Percentiles rank a stretch among this genome's conserved stretches.
Conservation (phyloP, 1,140 invertebrate species). For the Pogonomyrmex barbatus region DNA sequence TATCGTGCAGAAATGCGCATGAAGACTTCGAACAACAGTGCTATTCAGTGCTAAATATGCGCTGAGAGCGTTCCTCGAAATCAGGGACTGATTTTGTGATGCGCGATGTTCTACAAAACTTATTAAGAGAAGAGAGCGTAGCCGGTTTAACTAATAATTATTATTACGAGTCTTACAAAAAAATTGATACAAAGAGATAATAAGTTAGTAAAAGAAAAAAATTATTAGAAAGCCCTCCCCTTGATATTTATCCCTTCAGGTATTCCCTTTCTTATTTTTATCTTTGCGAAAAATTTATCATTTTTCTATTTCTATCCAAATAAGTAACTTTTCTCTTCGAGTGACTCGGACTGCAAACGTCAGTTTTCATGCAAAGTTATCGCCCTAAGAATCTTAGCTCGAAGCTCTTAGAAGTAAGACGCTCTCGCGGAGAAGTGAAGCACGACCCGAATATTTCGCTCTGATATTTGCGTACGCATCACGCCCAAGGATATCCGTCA, state of each 20-base stretch:
- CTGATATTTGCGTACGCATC: slow-evolving; percentile 19
- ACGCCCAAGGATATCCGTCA: slow-evolving; percentile 39
- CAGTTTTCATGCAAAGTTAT: not conserved
- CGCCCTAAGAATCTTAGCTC: not conserved
- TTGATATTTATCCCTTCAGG: not conserved
- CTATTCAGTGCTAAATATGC: slow-evolving; percentile 56
- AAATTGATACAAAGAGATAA: not conserved
- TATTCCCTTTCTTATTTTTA: not conserved
- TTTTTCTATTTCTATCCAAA: not conserved
- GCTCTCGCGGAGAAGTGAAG: not conserved
- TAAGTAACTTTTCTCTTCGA: not conserved
- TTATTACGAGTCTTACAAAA: not conserved
- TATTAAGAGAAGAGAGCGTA: not conserved
- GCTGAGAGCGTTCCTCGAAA: slow-evolving; percentile 27
- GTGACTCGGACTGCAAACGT: not conserved
- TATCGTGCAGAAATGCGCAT: slow-evolving; percentile 43
- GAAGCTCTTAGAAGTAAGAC: not conserved
- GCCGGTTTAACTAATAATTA: not conserved
- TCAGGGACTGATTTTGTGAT: slow-evolving; percentile 24
- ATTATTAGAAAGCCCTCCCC: not conserved
- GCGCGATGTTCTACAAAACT: slow-evolving; percentile 5
- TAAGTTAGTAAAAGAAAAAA: not conserved
- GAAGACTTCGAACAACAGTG: slow-evolving; percentile 42
- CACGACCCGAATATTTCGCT: slow-evolving; percentile 11
- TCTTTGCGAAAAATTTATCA: not conserved